Evolutionary conservation across 2,113 vertebrate species (phyloP), one percentile per base, ranked within the genome.

Genomic region (Catagonus wagneri): DNA sequence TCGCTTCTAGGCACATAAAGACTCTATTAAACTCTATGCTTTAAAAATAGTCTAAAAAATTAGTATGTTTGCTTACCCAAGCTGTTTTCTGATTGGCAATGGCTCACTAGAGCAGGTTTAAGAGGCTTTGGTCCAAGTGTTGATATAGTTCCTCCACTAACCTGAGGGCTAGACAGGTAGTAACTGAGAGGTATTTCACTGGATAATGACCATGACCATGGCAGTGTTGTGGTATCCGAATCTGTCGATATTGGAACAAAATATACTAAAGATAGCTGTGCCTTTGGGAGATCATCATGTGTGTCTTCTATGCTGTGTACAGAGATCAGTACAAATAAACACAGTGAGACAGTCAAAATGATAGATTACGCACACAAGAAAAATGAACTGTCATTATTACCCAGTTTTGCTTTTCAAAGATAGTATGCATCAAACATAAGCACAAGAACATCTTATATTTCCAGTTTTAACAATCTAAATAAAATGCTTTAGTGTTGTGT

Each of bases 221-320:
- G 15, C 36, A 39, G 5, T 6, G 9, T 5, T 1, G 29, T 60
- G 32, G 1, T 3, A 16, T 20, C 6, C 6, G 91, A 90, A 52
- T 80, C 11, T 22, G 0, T 1, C 1, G 1, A 10, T 1, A 0
- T 14, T 25, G 93, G 25, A 3, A 60, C 52, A 36, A 95, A 97
- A 22, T 69, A 90, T 4, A 85, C 88, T 7, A 15, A 84, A 71
- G 97, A 94, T 0, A 0, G 50, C 22, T 84, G 72, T 58, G 6
- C 32, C 11, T 3, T 1, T n/a, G 27, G 15, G 11, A 20, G 0
- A 15, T 0, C 0, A 1, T 2, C 72, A 71, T 0, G 0, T 50
- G 39, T 74, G 27, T 83, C 83, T 95, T 96, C 85, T 65, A 8
- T 50, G 83, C 97, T 97, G 85, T 44, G n/a, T 20, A 90, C 6